Evolutionary conservation across 2,888 invertebrate genomes (phyloP).

Genomic region (Campoletis raptor): DNA sequence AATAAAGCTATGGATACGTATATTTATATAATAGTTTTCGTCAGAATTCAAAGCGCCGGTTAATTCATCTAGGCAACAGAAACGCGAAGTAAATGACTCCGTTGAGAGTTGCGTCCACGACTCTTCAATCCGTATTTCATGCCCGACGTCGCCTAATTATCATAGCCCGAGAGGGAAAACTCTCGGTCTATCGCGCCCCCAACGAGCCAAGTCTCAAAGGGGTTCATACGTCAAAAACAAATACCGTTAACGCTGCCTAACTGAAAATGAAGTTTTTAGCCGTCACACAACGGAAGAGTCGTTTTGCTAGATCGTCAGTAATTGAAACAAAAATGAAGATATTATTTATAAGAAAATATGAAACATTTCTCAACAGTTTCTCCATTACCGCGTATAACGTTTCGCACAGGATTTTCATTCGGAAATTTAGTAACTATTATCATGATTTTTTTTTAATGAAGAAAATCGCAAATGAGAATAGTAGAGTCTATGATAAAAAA

Average conservation of each 20-base stretch:
- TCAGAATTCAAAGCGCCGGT: slow-evolving; percentile 1
- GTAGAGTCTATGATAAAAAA: not conserved
- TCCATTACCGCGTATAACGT: no score
- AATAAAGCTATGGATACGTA: not conserved
- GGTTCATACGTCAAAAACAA: slow-evolving; percentile 76
- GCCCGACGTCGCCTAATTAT: slow-evolving; percentile 76
- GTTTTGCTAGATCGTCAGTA: not conserved
- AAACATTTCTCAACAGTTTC: not conserved
- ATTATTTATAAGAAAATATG: not conserved
- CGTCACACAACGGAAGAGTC: slow-evolving; percentile 56
- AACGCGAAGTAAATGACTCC: slow-evolving; percentile 70
- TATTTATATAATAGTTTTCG: slow-evolving; percentile 20
- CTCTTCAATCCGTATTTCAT: slow-evolving; percentile 57
- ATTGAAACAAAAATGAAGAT: not conserved
- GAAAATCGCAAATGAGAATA: not conserved
- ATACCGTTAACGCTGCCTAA: slow-evolving; percentile 74
- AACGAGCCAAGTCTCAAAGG: slow-evolving; percentile 15
- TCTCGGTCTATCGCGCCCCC: slow-evolving; percentile 50
- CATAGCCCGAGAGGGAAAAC: slow-evolving; percentile 75
- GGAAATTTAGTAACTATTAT: not conserved
- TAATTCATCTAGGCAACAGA: slow-evolving; percentile 4
- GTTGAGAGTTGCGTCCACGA: slow-evolving; percentile 72
- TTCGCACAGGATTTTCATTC: not conserved
- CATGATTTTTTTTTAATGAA: not conserved
- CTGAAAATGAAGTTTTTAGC: slow-evolving; percentile 73